Conservation (phyloP, 2,113 vertebrate species). For the Heterotilapia buettikoferi region DNA sequence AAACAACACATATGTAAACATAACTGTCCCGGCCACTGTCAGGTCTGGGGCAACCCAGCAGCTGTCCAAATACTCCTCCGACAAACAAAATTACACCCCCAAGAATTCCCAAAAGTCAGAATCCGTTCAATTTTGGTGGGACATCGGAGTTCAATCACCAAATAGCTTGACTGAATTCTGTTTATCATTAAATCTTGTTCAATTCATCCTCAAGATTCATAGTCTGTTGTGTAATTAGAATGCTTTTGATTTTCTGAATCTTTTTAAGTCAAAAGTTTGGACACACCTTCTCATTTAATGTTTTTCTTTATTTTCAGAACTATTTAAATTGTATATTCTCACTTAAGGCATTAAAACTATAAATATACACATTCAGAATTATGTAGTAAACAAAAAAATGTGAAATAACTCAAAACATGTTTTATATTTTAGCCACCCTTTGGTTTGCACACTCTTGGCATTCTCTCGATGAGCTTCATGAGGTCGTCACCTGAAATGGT, state of each 20-base stretch:
- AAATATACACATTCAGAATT: too few relatives aligned
- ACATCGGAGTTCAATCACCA: neutral
- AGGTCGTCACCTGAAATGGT: neutral
- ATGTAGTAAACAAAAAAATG: too few relatives aligned
- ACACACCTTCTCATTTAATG: neutral
- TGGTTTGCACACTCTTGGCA: neutral
- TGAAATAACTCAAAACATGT: neutral
- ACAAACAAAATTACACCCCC: neutral
- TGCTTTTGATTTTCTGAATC: neutral
- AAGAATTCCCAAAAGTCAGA: neutral
- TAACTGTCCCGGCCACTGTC: neutral
- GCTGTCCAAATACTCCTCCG: neutral
- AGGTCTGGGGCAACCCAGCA: neutral
- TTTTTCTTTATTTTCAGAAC: neutral
- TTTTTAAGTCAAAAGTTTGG: neutral
- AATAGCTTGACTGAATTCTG: neutral
- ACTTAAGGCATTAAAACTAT: neutral
- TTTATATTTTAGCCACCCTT: neutral
- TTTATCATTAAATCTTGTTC: neutral
- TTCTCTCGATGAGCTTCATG: neutral
- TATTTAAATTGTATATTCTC: neutral
- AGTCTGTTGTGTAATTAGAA: neutral
- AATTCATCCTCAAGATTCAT: neutral
- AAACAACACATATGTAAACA: neutral
- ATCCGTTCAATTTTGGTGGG: neutral